phyloP scores from a whole-genome alignment of 2,888 invertebrate genomes.

The Automeris io region DNA sequence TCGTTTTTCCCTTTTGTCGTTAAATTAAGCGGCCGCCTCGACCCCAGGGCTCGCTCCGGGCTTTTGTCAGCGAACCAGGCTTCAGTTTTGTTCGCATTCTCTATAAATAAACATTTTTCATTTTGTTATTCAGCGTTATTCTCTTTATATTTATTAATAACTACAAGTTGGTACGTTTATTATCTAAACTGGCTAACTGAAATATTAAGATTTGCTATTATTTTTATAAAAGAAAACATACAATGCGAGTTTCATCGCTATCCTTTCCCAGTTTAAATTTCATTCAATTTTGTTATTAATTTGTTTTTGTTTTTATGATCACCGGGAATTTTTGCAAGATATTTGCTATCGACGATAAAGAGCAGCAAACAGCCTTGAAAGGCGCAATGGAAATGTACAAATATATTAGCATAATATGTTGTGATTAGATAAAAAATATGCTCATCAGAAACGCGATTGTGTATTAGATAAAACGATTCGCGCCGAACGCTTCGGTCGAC shows the following conservation, averaged over 20 bases:
- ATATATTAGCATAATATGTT: constrained; percentile 2
- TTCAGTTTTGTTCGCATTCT: not conserved
- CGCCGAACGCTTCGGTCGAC: too few species aligned
- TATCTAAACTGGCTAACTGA: too few species aligned
- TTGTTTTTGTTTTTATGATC: too few species aligned
- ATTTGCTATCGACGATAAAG: not conserved
- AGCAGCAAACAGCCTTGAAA: not conserved
- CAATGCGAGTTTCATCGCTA: too few species aligned
- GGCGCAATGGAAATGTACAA: not conserved
- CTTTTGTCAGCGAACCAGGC: not conserved
- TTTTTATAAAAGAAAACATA: too few species aligned
- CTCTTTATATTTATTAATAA: not conserved
- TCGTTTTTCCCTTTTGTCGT: constrained; percentile 25
- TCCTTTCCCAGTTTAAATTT: too few species aligned
- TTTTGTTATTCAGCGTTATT: not conserved
- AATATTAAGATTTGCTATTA: too few species aligned
- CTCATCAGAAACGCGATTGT: too few species aligned
- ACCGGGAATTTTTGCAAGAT: too few species aligned
- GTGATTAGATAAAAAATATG: constrained; percentile 10
- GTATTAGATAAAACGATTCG: too few species aligned
- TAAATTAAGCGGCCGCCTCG: constrained; percentile 32
- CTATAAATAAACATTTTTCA: not conserved
- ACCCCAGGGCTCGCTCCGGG: constrained; percentile 31
- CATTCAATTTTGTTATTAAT: too few species aligned
- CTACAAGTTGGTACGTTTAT: too few species aligned